These are phyloP conservation scores for Amphilophus citrinellus DNA, from an alignment of 2,113 vertebrate species.

Conservation along the genomic window DNA sequence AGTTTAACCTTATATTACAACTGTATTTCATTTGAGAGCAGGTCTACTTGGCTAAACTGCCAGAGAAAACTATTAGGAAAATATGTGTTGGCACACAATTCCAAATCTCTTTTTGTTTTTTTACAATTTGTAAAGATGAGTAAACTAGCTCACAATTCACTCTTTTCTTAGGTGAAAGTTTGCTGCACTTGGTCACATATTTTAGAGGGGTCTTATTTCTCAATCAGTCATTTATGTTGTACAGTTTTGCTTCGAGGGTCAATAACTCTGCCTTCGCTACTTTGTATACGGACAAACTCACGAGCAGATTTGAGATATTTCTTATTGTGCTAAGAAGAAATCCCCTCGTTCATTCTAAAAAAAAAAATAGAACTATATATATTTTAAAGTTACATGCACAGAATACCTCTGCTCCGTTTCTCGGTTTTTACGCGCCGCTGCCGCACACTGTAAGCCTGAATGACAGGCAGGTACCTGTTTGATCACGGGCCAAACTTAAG, in stretches of 20 bases:
- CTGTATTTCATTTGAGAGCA: background rate
- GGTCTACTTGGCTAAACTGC: background rate
- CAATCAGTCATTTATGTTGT: background rate
- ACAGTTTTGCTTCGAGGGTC: background rate
- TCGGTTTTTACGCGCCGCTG: slow-evolving; percentile 19
- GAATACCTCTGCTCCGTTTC: background rate
- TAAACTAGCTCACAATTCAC: background rate
- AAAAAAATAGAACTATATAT: background rate
- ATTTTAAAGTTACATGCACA: background rate
- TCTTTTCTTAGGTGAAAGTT: background rate
- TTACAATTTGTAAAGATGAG: background rate
- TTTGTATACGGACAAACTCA: background rate
- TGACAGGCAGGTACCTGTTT: slow-evolving; percentile 37
- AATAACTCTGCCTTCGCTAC: background rate
- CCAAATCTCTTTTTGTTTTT: background rate
- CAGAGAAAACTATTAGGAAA: background rate
- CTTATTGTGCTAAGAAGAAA: background rate
- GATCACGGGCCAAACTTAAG: slow-evolving; percentile 11
- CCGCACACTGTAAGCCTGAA: background rate
- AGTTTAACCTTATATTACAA: background rate
- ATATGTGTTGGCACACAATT: background rate
- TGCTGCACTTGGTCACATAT: background rate
- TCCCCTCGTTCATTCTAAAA: background rate
- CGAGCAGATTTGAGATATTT: background rate
- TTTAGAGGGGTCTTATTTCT: background rate